Evolutionary conservation across 2,888 invertebrate genomes (phyloP).

Genomic region (Eupeodes luniger): DNA sequence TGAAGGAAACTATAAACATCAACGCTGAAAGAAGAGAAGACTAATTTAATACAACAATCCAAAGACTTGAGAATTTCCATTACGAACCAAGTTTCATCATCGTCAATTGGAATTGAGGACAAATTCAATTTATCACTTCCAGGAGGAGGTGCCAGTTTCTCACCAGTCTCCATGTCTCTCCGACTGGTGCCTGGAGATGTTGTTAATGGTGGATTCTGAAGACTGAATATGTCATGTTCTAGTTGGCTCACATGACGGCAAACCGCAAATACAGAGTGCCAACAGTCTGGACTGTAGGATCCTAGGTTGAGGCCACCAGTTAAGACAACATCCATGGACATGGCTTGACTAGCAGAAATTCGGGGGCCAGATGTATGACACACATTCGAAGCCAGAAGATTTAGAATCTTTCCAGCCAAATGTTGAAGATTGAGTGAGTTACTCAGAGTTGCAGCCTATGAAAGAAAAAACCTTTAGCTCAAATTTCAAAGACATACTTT

Average conservation of each 20-base stretch:
- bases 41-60: neutral
- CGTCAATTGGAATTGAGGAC: conserved; percentile 87
- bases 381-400: conserved; percentile 93
- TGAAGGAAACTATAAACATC: conserved; percentile 94
- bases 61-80: neutral
- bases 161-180: conserved; percentile 83
- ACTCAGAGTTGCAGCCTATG: conserved; percentile 93
- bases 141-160: conserved; percentile 80
- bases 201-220: conserved; percentile 85
- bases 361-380: conserved; percentile 92
- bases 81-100: conserved; percentile 91
- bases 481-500: neutral
- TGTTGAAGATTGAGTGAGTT: conserved; percentile 94
- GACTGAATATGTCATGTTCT: conserved; percentile 95
- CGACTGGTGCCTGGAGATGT: conserved; percentile 82
- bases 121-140: conserved; percentile 87
- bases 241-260: conserved; percentile 96
- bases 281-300: conserved; percentile 96
- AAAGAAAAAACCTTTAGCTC: neutral
- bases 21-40: conserved; percentile 85
- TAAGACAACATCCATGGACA: conserved; percentile 96
- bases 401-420: conserved; percentile 95
- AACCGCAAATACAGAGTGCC: conserved; percentile 97
- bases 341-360: conserved; percentile 93
- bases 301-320: conserved; percentile 95